Percentiles rank a stretch among this genome's conserved stretches.
Evolutionary conservation across 2,113 vertebrate genomes (phyloP).

Genomic region (Pavo muticus): DNA sequence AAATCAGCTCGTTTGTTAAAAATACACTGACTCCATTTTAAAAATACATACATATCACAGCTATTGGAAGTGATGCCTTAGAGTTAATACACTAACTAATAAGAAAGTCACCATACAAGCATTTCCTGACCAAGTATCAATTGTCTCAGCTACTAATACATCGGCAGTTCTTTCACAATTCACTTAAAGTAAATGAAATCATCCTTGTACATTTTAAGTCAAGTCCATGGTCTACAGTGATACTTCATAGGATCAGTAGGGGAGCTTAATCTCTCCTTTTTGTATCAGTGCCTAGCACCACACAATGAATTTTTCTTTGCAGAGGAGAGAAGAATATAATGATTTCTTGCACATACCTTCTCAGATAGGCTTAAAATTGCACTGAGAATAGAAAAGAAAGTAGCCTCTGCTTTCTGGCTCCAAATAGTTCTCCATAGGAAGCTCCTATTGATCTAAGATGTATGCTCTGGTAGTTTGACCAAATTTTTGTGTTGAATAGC

Average conservation of each 20-base stretch:
- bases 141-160: background rate
- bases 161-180: slow-evolving; percentile 31
- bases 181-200: slow-evolving; percentile 38
- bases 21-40: background rate
- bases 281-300: background rate
- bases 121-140: slow-evolving; percentile 45
- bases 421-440: slow-evolving; percentile 16
- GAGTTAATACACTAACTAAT: background rate
- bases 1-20: background rate
- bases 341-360: background rate
- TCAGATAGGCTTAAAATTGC: background rate
- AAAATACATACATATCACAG: background rate
- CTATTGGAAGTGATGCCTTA: background rate
- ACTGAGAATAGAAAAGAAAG: background rate
- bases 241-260: slow-evolving; percentile 3
- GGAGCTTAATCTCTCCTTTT: slow-evolving; percentile 4
- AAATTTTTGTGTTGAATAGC: background rate
- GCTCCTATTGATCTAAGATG: background rate
- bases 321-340: background rate
- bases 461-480: background rate
- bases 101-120: background rate
- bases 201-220: slow-evolving; percentile 30
- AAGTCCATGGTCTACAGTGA: background rate
- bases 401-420: background rate
- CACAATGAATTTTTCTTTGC: background rate